These are phyloP conservation scores for Arizona elegans DNA, from an alignment of 2,113 vertebrate genomes.

Conservation along the genomic window DNA sequence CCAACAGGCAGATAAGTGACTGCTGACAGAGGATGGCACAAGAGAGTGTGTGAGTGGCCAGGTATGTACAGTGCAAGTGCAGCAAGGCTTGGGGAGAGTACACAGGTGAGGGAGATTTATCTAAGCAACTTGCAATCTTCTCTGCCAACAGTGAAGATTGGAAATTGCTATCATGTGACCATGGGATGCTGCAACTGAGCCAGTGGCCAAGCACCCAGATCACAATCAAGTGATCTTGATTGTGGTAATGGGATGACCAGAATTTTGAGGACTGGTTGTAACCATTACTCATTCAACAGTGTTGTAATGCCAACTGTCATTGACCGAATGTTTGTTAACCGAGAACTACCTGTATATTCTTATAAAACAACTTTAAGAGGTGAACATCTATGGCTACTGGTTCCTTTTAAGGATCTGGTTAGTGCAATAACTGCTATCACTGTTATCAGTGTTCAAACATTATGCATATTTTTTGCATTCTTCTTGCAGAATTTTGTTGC, in stretches of 20 bases:
- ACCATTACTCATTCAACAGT: not conserved
- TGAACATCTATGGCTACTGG: not conserved
- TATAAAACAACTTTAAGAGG: not conserved
- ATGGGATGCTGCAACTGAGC: not conserved
- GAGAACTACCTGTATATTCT: not conserved
- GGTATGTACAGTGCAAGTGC: not conserved
- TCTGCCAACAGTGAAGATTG: not conserved
- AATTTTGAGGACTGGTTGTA: not conserved
- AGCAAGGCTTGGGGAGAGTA: not conserved
- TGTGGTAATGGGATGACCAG: not conserved
- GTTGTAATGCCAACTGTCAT: not conserved
- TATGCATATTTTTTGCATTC: not conserved
- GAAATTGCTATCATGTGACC: not conserved
- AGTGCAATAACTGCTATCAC: not conserved
- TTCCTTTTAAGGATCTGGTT: not conserved
- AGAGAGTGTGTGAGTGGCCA: not conserved
- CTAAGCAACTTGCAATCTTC: not conserved
- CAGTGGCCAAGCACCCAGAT: not conserved
- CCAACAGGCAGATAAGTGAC: not conserved
- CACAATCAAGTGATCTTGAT: not conserved
- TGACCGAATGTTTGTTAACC: not conserved
- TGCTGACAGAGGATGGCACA: not conserved
- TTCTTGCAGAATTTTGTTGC: not conserved
- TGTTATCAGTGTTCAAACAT: not conserved
- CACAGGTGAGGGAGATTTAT: not conserved